phyloP scores from a whole-genome alignment of 2,888 invertebrate species.

The Polydrusus cervinus region DNA sequence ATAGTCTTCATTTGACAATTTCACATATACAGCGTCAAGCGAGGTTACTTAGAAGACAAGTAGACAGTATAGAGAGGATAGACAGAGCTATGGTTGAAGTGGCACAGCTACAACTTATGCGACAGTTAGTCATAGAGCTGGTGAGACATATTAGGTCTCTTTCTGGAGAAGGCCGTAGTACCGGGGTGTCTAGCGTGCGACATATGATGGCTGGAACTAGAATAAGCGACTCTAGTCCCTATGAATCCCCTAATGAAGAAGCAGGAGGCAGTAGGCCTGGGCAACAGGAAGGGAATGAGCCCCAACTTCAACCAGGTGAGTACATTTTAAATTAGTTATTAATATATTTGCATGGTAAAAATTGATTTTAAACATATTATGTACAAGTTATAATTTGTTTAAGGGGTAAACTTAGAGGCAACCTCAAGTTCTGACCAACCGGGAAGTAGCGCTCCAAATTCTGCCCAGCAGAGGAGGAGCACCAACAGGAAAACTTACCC shows the following conservation, averaged over 20 bases:
- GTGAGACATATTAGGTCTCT: conserved; percentile 74
- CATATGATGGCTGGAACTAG: conserved; percentile 71
- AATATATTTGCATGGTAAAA: neutral
- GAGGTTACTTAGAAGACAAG: conserved; percentile 66
- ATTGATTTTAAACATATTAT: neutral
- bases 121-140: conserved; percentile 79
- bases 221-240: conserved; percentile 68
- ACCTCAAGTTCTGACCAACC: conserved; percentile 42
- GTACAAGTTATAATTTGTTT: conserved; percentile 4
- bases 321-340: neutral
- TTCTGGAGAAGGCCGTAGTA: conserved; percentile 70
- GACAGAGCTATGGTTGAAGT: conserved; percentile 70
- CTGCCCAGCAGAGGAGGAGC: conserved; percentile 55
- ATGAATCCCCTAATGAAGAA: conserved; percentile 62
- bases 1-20: conserved; percentile 68
- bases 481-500: conserved; percentile 66
- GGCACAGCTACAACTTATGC: conserved; percentile 75
- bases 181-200: conserved; percentile 67
- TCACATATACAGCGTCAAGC: conserved; percentile 69
- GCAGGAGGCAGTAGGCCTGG: conserved; percentile 30
- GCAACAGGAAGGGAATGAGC: conserved; percentile 35
- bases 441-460: conserved; percentile 33
- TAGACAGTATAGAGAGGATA: conserved; percentile 67
- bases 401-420: conserved; percentile 41
- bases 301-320: conserved; percentile 32